Conservation (phyloP, 2,888 invertebrate genomes). For the Branchellion lobata region DNA sequence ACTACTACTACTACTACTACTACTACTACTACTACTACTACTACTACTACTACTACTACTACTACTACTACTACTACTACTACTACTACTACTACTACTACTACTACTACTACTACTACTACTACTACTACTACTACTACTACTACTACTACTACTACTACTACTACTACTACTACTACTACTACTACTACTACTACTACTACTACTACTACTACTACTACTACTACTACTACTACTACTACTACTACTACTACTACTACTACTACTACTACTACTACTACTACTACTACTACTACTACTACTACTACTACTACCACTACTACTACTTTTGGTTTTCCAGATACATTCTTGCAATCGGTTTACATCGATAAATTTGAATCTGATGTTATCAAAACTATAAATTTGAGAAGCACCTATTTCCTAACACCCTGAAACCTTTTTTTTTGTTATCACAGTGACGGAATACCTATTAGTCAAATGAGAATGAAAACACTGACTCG, state of each 20-base stretch:
- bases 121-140: slow-evolving; percentile 22
- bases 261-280: slow-evolving; percentile 21
- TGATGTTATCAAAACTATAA: no score
- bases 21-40: slow-evolving; percentile 21
- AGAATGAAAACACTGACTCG: no score
- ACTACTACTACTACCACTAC: slow-evolving; percentile 19
- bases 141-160: slow-evolving; percentile 21
- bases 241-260: slow-evolving; percentile 22
- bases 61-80: slow-evolving; percentile 22
- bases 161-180: slow-evolving; percentile 22
- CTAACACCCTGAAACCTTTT: no score
- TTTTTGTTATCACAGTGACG: no score
- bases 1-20: slow-evolving; percentile 22
- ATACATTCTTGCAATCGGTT: no score
- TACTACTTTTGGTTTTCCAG: no score
- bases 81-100: slow-evolving; percentile 21
- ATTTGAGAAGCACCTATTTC: no score
- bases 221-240: slow-evolving; percentile 22
- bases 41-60: slow-evolving; percentile 22
- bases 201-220: slow-evolving; percentile 21
- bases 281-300: slow-evolving; percentile 22
- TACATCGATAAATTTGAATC: no score
- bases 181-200: slow-evolving; percentile 22
- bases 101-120: slow-evolving; percentile 22
- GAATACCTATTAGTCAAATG: no score